Base-by-base conservation (phyloP, 2,888 invertebrate genomes). In the Blera fallax region DNA sequence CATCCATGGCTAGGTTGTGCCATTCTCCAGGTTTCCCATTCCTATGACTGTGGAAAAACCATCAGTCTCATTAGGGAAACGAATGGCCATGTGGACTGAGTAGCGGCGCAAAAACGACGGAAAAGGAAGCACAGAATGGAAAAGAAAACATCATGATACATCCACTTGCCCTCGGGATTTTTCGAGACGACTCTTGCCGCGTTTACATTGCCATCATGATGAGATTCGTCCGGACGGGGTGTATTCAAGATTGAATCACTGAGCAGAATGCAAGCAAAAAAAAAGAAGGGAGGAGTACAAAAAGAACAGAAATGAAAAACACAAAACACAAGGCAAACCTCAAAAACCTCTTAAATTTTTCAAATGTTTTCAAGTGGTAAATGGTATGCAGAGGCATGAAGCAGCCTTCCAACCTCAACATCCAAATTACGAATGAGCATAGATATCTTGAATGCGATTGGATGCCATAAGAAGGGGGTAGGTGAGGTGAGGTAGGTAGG, bases 321-420 rank as follows among this genome's bases (percentile, higher is more conserved):
- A 76, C 58, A 67, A 62, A 72, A 69, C 73, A 87, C 60, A 78
- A 40, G 67, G 69, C 72, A 73, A 87, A 87, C 87, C 87, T 73
- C 87, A 87, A 73, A 82, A 87, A 87, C 82, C 87, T 82, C 77
- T 87, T 87, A 82, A 87, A 87, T 78, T 82, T 87, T 87, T 87
- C 82, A 81, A 87, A 87, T 78, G 82, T 78, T 87, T 82, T 82
- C 77, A 81, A 85, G 85, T 85, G 85, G 76, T 85, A 85, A 85
- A 85, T 72, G 81, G 76, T 67, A 81, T 85, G 81, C 85, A 74
- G 80, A 84, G 84, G 80, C 84, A 84, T 84, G 84, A 74, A 85
- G 81, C 81, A 56, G 70, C 74, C 72, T 43, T 72, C 81, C 85
- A 76, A 76, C 81, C 80, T 72, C 76, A 81, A 72, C 76, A 81